Percentiles rank a stretch among this genome's conserved stretches.
Conservation (phyloP, 2,113 vertebrate species). For the Platysternon megacephalum region DNA sequence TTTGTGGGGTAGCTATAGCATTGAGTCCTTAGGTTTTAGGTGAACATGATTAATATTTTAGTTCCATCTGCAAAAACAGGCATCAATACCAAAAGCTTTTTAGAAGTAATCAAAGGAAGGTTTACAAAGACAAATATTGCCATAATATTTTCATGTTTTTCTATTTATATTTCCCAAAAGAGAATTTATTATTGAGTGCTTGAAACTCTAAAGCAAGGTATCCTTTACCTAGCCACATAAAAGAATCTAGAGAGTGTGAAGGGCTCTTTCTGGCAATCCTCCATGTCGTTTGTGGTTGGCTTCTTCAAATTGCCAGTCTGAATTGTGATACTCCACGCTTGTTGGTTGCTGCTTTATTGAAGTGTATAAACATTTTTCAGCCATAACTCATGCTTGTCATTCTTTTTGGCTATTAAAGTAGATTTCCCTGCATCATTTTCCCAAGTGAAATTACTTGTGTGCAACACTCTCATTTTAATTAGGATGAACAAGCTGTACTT, state of each 20-base stretch:
- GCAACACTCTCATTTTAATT: neutral
- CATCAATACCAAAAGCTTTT: neutral
- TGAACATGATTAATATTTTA: neutral
- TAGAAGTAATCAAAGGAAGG: neutral
- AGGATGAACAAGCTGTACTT: neutral
- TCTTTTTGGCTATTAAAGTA: neutral
- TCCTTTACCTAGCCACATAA: neutral
- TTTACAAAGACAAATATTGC: neutral
- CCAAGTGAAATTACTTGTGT: neutral
- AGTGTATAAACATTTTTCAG: neutral
- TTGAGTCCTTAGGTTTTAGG: neutral
- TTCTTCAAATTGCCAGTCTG: neutral
- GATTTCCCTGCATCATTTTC: neutral
- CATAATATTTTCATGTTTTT: neutral
- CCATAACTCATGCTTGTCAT: accelerated
- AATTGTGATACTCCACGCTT: neutral
- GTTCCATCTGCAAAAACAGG: neutral
- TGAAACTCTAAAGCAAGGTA: neutral
- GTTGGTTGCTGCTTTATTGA: neutral
- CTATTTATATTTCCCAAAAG: neutral
- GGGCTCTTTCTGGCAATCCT: neutral
- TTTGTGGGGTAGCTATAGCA: neutral
- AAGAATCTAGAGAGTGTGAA: neutral
- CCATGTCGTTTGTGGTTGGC: neutral
- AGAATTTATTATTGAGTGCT: neutral